A percentile compares a stretch with the other conserved stretches of the same genome.
Conservation (phyloP, 1,140 invertebrate genomes). For the Temnothorax curvispinosus region DNA sequence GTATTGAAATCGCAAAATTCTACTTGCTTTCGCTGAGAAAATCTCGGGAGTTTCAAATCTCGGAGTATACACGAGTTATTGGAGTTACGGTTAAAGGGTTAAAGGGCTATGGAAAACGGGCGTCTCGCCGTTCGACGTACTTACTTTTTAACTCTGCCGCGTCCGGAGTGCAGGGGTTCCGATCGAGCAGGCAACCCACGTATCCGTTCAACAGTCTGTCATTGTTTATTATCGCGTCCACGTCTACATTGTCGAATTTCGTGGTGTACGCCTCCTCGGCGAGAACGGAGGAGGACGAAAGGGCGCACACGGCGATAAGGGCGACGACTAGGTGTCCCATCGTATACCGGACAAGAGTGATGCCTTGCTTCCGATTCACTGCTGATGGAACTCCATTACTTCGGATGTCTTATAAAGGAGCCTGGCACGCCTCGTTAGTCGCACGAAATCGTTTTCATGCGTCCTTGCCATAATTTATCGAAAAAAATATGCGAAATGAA, state of each 20-base stretch:
- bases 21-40: not conserved
- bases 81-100: not conserved
- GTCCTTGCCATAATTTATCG: conserved; percentile 53
- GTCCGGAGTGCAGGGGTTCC: conserved; percentile 86
- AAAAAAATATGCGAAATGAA: conserved; percentile 46
- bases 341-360: conserved; percentile 35
- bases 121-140: conserved; percentile 72
- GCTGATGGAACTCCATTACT: conserved; percentile 56
- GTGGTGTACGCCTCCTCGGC: conserved; percentile 83
- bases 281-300: not conserved
- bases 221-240: conserved; percentile 86
- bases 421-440: conserved; percentile 66
- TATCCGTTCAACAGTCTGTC: conserved; percentile 86
- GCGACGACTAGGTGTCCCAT: conserved; percentile 60
- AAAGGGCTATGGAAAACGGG: not conserved
- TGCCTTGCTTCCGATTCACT: conserved; percentile 56
- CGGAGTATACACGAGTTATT: not conserved
- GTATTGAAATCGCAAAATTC: not conserved
- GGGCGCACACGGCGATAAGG: not conserved
- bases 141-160: conserved; percentile 86
- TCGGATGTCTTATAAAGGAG: conserved; percentile 62
- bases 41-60: not conserved
- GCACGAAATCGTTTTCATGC: conserved; percentile 68
- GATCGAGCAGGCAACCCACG: conserved; percentile 86
- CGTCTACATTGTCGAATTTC: conserved; percentile 86